phyloP scores from a whole-genome alignment of 2,888 invertebrate species.

The Diploptera punctata region DNA sequence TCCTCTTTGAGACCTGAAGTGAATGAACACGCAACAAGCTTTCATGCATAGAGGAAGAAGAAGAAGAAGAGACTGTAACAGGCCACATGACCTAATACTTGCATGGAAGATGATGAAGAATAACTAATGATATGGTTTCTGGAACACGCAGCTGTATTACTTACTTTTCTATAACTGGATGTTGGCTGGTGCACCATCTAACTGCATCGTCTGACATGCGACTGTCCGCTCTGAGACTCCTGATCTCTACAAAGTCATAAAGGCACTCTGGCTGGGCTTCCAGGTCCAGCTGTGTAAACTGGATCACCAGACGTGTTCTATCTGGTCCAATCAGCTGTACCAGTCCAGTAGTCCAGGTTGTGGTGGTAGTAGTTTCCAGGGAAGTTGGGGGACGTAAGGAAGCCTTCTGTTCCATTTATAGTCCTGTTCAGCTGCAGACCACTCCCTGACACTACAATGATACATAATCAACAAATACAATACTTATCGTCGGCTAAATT shows the following conservation, averaged over 20 bases:
- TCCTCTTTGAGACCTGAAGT: too few relatives aligned
- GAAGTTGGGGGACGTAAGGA: conserved; percentile 71
- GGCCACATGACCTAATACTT: too few relatives aligned
- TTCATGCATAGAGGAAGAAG: too few relatives aligned
- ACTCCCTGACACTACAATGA: conserved; percentile 51
- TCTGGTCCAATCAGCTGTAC: conserved; percentile 70
- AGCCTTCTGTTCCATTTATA: conserved; percentile 68
- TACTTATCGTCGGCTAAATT: neutral
- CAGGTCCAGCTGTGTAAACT: conserved; percentile 72
- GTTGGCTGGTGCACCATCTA: conserved; percentile 63
- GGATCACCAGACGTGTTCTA: conserved; percentile 70
- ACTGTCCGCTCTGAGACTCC: conserved; percentile 48
- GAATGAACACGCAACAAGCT: too few relatives aligned
- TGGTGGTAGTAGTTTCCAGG: conserved; percentile 76
- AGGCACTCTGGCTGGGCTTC: conserved; percentile 80
- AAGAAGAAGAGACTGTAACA: too few relatives aligned
- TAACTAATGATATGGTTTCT: too few relatives aligned
- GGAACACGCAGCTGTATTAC: neutral
- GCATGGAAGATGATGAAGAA: too few relatives aligned
- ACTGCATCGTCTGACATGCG: conserved; percentile 46
- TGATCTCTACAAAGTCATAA: conserved; percentile 78
- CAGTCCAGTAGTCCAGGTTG: conserved; percentile 74
- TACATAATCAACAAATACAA: neutral
- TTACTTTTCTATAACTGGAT: conserved; percentile 58
- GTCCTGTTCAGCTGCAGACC: conserved; percentile 67